Evolutionary conservation across 2,888 invertebrate species (phyloP), one percentile per base, ranked within the genome.

Genomic region (Muschampia plurimacula): DNA sequence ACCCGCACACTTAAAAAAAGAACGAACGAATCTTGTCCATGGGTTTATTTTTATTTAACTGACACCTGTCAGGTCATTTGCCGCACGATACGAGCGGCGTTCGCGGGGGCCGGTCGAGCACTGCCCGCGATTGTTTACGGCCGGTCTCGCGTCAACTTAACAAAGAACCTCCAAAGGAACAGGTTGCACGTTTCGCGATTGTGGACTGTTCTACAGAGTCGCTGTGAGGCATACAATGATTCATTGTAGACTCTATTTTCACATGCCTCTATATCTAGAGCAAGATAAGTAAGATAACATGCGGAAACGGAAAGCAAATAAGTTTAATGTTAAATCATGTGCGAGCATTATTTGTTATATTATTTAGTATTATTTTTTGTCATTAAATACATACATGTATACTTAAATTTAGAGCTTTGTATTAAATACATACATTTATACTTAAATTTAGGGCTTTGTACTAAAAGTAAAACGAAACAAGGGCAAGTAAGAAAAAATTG

Each of bases 81-180:
- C 75, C 77, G 76, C 77, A 76, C 77, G 73, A 80, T 76, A 83
- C 92, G 86, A 78, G 84, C 86, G 85, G 77, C 86, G 77, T 83
- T 82, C 85, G 89, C 89, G 90, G 88, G 86, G 91, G 86, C 87
- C 89, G 86, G 84, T 80, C 85, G 89, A 82, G 84, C 81, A 94
- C 93, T 94, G 92, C 83, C 86, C 78, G 81, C 82, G 77, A 90
- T 89, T 94, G 93, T 93, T 93, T 93, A 93, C 92, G 86, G 88
- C 87, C 81, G 77, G 84, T 74, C 74, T 85, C 83, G 87, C 83
- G 84, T 82, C 81, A 82, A 80, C 79, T 79, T 72, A 78, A 74
- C 91, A 91, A 83, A 91, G 90, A 91, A 73, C 77, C 79, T 74
- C 12, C 73, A 67, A 46, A 69, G 63, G 64, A 72, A 74, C 74